Evolutionary conservation across 2,797 vertebrate species (phyloP), one percentile per base, ranked within the genome.

Genomic region (Malurus splendens): DNA sequence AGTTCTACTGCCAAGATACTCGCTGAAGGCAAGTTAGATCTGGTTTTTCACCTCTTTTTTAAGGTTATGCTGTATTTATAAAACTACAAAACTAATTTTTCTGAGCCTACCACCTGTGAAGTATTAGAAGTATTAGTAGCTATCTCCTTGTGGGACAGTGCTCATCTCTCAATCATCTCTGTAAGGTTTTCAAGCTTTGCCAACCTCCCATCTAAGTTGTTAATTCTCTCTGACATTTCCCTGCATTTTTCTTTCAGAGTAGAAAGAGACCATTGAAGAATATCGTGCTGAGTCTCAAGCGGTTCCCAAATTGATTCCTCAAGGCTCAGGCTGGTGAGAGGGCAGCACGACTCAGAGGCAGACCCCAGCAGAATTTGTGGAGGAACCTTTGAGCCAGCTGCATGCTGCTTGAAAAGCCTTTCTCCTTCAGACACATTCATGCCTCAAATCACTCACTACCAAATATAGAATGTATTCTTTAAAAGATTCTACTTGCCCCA

Each of bases 391-490:
- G 85, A 93, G 89, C 77, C 67, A 89, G 90, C 60, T 92, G 85
- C 85, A 57, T 41, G 51, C 82, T 6, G 13, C 86, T 84, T 93
- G 89, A 93, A 93, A 95, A 93, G 82, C 68, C 61, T 94, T 91
- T 94, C 71, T 90, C 90, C 74, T 94, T 92, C 83, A 89, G 87
- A 85, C 70, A 80, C n/a, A 0, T 82, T 75, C 6, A 2, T 75
- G 72, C 83, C 87, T 93, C 14, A 0, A 88, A 86, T 92, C 89
- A 70, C 77, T 93, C 85, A 72, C 85, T 90, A 67, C 90, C 94
- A 95, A 94, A 95, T 90, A 91, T 82, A 93, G 87, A 85, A 93
- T 1, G 7, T 39, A 62, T 91, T 95, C 83, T 96, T 90, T 85
- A 85, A 91, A 70, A 88, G 51, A 56, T 86, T 85, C 81, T 91